These are phyloP conservation scores for Scomberomorus guttatus DNA, from an alignment of 2,797 vertebrate species.

Conservation along the genomic window DNA sequence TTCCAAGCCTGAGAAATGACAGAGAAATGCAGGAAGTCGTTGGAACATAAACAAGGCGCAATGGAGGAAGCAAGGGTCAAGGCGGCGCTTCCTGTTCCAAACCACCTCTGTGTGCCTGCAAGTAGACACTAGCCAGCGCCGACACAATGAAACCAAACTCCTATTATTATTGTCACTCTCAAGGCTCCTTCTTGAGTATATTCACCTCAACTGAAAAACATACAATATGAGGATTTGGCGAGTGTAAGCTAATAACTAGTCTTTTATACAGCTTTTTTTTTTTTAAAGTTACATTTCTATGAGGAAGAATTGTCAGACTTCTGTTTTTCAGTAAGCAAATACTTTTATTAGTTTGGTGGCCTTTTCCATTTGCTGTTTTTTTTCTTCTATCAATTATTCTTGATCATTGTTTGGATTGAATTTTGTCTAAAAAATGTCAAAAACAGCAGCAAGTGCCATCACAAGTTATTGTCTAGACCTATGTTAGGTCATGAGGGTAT, in stretches of 20 bases:
- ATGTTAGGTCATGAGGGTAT: not conserved
- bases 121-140: conserved; percentile 38
- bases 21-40: conserved; percentile 85
- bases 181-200: not conserved
- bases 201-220: not conserved
- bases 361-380: conserved; percentile 4
- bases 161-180: conserved; percentile 5
- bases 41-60: conserved; percentile 84
- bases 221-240: not conserved
- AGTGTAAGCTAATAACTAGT: not conserved
- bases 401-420: not conserved
- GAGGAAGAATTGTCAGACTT: not conserved
- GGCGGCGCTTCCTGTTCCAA: conserved; percentile 86
- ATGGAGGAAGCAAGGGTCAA: conserved; percentile 86
- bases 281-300: not conserved
- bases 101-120: conserved; percentile 58
- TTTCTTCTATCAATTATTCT: not conserved
- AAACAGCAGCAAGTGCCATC: not conserved
- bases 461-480: not conserved
- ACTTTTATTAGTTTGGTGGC: not conserved
- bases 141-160: conserved; percentile 23
- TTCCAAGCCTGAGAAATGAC: conserved; percentile 78
- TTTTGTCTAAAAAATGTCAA: not conserved
- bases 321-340: not conserved
- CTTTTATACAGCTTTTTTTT: not conserved